A percentile compares a stretch with the other conserved stretches of the same genome.
phyloP scores from a whole-genome alignment of 2,113 vertebrate genomes.

The Entelurus aequoreus region DNA sequence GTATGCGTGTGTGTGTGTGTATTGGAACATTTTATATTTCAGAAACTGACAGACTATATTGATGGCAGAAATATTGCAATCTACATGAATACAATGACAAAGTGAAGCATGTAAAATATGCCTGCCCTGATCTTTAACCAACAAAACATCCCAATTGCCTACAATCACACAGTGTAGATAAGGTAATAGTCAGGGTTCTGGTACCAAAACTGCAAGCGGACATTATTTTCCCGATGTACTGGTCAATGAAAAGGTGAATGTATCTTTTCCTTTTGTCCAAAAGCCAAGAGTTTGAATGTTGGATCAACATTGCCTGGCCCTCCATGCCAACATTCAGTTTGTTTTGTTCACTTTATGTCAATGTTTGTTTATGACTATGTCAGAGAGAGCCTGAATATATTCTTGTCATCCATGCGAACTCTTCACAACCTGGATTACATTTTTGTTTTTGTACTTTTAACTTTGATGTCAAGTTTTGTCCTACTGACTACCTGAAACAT shows the following conservation, averaged over 20 bases:
- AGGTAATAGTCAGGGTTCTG: too few relatives aligned
- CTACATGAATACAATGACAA: too few relatives aligned
- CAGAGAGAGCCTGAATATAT: constrained; percentile 34
- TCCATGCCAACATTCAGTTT: constrained; percentile 48
- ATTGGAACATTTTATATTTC: too few relatives aligned
- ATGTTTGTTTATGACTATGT: constrained; percentile 16
- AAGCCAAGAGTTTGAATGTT: constrained; percentile 54
- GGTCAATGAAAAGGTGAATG: constrained; percentile 36
- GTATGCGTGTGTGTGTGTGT: too few relatives aligned
- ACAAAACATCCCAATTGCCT: too few relatives aligned
- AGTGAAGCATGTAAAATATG: too few relatives aligned
- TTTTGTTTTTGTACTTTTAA: constrained; percentile 24
- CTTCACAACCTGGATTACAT: constrained; percentile 36
- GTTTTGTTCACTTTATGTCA: constrained; percentile 40
- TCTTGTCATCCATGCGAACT: constrained; percentile 26
- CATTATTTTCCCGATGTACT: constrained; percentile 2
- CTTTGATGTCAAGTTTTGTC: constrained; percentile 56
- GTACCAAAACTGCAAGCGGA: too few relatives aligned
- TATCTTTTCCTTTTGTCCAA: constrained; percentile 36
- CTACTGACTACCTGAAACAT: constrained; percentile 73
- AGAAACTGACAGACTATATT: too few relatives aligned
- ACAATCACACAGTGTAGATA: too few relatives aligned
- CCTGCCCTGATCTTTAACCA: too few relatives aligned
- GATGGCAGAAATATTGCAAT: too few relatives aligned
- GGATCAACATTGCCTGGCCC: constrained; percentile 42